Evolutionary conservation across 2,888 invertebrate species (phyloP), one percentile per base, ranked within the genome.

Genomic region (Tribolium freemani): DNA sequence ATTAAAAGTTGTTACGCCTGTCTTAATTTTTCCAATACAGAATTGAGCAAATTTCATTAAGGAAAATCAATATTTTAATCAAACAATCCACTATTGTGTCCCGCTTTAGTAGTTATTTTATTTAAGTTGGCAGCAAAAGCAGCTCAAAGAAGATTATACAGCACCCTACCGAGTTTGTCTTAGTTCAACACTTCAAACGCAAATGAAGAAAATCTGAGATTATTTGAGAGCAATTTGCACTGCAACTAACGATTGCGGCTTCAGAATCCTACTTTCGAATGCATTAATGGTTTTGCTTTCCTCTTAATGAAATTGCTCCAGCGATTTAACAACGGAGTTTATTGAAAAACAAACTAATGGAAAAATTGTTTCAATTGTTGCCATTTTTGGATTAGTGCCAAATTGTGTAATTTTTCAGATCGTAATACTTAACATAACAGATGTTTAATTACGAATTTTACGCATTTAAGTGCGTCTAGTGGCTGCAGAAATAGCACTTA

Each of bases 381-480:
- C 48, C 13, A 16, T 11, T 48, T 10, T 48, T 38, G 38, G 5
- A 9, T 38, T 38, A 8, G 38, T 8, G 8, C 38, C 38, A 38
- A 38, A 46, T 46, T 48, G 48, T 0, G 48, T 13, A 38, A 3
- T 38, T 38, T 38, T 38, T 38, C 8, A 38, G 1, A 38, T 38
- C 8, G 38, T 38, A n/a, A n/a, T n/a, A n/a, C n/a, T n/a, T n/a
- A n/a, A 38, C 38, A 26, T 46, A 21, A 9, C 60, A n/a, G 16
- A 45, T 48, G 46, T 60, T 45, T 60, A 60, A 60, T 60, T 60
- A 26, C 60, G 16, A 60, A 69, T 51, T 69, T 69, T 57, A 45
- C 51, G 38, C 69, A 53, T 69, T 69, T 45, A 69, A 69, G 60
- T 51, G 38, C 53, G 53, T 61, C 60, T 69, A 50, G 48, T 48